phyloP scores from a whole-genome alignment of 2,888 invertebrate species.

The Caenorhabditis parvicauda region DNA sequence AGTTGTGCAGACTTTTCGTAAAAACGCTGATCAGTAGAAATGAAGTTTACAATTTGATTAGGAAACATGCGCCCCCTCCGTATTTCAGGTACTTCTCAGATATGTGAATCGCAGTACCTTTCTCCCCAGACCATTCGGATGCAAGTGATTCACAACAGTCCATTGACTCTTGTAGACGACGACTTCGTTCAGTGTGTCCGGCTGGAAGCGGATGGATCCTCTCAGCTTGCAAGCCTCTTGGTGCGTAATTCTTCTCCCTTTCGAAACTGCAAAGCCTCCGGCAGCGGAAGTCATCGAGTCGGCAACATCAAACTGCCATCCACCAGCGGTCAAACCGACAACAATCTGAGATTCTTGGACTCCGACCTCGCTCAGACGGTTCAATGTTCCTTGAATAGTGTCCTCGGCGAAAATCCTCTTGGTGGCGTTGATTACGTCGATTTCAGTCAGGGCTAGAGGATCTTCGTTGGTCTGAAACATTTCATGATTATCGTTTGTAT shows the following conservation, averaged over 20 bases:
- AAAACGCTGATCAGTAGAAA: too few species aligned
- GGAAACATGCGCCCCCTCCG: too few species aligned
- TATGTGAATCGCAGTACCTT: too few species aligned
- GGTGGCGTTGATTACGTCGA: slow-evolving; percentile 13
- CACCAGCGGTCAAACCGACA: slow-evolving; percentile 20
- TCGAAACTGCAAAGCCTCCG: slow-evolving; percentile 7
- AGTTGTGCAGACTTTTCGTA: too few species aligned
- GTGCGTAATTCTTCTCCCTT: slow-evolving; percentile 9
- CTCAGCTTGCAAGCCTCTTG: slow-evolving; percentile 20
- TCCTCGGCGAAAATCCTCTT: slow-evolving; percentile 15
- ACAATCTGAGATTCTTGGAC: slow-evolving; percentile 12
- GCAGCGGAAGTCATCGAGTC: slow-evolving; percentile 6
- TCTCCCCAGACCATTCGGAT: too few species aligned
- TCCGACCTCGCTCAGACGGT: slow-evolving; percentile 19
- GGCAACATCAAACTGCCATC: slow-evolving; percentile 18
- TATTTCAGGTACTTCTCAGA: too few species aligned
- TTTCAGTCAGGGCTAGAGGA: slow-evolving; percentile 7
- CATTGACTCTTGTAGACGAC: slow-evolving; percentile 14
- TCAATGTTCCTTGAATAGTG: slow-evolving; percentile 24
- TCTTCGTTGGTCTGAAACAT: slow-evolving; percentile 19
- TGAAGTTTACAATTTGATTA: too few species aligned
- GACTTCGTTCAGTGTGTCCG: slow-evolving; percentile 14
- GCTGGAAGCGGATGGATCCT: slow-evolving; percentile 19
- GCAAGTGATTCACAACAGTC: too few species aligned
- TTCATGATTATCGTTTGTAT: not conserved